Conservation (phyloP, 2,888 invertebrate genomes). For the Hemaris fuciformis region DNA sequence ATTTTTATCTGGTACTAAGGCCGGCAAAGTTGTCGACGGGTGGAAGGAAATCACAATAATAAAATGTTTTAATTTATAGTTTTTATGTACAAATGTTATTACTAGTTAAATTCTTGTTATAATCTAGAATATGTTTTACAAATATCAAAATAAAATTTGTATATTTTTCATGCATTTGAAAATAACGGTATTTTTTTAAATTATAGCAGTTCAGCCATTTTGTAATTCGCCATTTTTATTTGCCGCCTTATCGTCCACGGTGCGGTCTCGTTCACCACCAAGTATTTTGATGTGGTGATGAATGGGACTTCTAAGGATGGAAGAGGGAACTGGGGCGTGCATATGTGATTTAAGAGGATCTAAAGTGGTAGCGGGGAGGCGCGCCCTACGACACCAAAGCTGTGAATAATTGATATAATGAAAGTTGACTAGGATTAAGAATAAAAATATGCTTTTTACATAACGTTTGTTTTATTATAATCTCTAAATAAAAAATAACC, state of each 20-base stretch:
- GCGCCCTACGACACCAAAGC: conserved; percentile 78
- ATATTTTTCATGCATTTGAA: neutral
- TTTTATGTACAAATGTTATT: too few relatives aligned
- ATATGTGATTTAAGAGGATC: neutral
- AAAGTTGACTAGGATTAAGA: conserved; percentile 53
- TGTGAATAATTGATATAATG: conserved; percentile 70
- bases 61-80: too few relatives aligned
- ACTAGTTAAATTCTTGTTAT: too few relatives aligned
- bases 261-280: neutral
- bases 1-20: too few relatives aligned
- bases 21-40: too few relatives aligned
- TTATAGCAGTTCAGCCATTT: neutral
- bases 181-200: neutral
- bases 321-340: neutral
- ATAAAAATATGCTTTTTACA: conserved; percentile 61
- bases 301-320: neutral
- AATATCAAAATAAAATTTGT: too few relatives aligned
- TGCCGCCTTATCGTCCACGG: neutral
- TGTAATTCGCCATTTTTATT: neutral
- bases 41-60: too few relatives aligned
- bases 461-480: conserved; percentile 28
- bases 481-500: conserved; percentile 20
- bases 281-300: neutral
- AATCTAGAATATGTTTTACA: too few relatives aligned
- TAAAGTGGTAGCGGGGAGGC: conserved; percentile 22